Evolutionary conservation across 2,113 vertebrate genomes (phyloP).

Genomic region (Dolichallabes microphthalmus): DNA sequence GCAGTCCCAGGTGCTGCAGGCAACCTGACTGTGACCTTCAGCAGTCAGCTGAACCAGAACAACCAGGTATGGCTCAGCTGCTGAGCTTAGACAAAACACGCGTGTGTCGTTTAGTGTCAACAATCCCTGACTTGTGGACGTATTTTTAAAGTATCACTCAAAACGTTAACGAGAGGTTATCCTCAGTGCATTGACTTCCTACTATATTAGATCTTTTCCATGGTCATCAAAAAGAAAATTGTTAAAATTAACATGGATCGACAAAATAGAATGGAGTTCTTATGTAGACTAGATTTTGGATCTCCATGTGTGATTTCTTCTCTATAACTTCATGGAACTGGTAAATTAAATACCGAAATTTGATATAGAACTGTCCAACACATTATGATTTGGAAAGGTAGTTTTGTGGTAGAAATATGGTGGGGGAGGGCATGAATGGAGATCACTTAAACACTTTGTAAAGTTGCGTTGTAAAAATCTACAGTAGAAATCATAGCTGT

Average conservation of each 20-base stretch:
- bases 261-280: not conserved
- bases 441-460: no score
- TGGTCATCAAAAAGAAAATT: not conserved
- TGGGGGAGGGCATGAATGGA: no score
- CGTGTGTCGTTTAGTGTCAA: not conserved
- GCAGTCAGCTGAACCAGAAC: slow-evolving; percentile 74
- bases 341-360: not conserved
- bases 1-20: slow-evolving; percentile 90
- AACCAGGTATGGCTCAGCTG: slow-evolving; percentile 65
- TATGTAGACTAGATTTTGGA: not conserved
- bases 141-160: not conserved
- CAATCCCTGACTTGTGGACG: not conserved
- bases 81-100: not conserved
- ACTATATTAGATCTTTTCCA: not conserved
- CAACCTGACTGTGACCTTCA: slow-evolving; percentile 86
- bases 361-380: no score
- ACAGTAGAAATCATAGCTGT: no score
- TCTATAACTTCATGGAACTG: not conserved
- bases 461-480: no score
- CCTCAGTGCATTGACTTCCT: not conserved
- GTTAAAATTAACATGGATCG: not conserved
- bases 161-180: not conserved
- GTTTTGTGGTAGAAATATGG: no score
- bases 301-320: not conserved
- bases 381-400: no score